A percentile compares a stretch with the other conserved stretches of the same genome.
Conservation (phyloP, 2,888 invertebrate species). For the Anthrax anthrax region DNA sequence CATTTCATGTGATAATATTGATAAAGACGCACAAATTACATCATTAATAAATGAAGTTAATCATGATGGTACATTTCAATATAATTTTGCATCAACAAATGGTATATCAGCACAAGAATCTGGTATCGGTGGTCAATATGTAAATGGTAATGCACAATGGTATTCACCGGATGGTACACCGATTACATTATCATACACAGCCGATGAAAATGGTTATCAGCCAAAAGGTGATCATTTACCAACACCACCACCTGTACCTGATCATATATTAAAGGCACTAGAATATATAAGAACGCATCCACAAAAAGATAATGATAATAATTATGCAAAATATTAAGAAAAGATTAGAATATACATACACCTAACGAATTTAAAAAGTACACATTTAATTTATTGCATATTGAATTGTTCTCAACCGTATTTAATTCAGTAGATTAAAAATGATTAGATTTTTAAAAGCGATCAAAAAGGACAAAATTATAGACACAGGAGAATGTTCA, state of each 20-base stretch:
- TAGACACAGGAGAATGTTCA: too few relatives aligned
- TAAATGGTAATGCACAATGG: slow-evolving; percentile 20
- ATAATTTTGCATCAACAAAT: slow-evolving; percentile 41
- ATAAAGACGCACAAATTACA: slow-evolving; percentile 11
- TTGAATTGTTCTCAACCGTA: too few relatives aligned
- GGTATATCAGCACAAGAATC: slow-evolving; percentile 43
- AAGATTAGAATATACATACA: too few relatives aligned
- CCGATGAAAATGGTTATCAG: slow-evolving; percentile 11
- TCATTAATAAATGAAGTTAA: slow-evolving; percentile 8
- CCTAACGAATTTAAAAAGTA: too few relatives aligned
- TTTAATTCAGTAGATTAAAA: too few relatives aligned
- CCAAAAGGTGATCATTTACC: slow-evolving; percentile 11
- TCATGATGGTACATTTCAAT: slow-evolving; percentile 34
- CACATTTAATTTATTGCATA: too few relatives aligned
- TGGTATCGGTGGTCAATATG: slow-evolving; percentile 40
- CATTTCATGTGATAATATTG: slow-evolving; percentile 9
- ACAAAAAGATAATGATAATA: background rate
- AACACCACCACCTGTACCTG: slow-evolving; percentile 10
- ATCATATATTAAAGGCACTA: slow-evolving; percentile 8
- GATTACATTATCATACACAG: slow-evolving; percentile 8
- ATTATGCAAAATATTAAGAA: too few relatives aligned
- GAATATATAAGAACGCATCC: slow-evolving; percentile 11
- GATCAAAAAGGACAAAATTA: too few relatives aligned
- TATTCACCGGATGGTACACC: slow-evolving; percentile 9
- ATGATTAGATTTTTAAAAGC: too few relatives aligned